phyloP scores from a whole-genome alignment of 2,113 vertebrate species.

The Solea solea region DNA sequence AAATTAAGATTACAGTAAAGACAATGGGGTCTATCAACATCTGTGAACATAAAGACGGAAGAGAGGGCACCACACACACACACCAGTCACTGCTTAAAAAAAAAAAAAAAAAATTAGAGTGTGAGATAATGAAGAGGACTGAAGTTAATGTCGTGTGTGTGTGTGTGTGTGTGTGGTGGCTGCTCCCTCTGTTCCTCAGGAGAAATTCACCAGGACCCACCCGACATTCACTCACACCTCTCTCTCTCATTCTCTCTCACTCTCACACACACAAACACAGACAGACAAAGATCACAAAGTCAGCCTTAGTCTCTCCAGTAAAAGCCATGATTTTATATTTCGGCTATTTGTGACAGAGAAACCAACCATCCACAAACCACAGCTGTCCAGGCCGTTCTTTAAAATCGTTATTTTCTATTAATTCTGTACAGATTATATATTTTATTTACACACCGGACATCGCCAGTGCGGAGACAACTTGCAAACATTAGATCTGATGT shows the following conservation, averaged over 20 bases:
- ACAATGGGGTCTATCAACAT: slow-evolving; percentile 41
- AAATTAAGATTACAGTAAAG: slow-evolving; percentile 64
- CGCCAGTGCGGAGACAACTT: slow-evolving; percentile 63
- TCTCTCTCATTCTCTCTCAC: neutral
- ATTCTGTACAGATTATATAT: slow-evolving; percentile 84
- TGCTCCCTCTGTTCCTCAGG: slow-evolving; percentile 80
- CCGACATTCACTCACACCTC: slow-evolving; percentile 21
- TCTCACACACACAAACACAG: neutral
- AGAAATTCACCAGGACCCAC: slow-evolving; percentile 82
- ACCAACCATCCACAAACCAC: slow-evolving; percentile 56
- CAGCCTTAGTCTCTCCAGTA: slow-evolving; percentile 33
- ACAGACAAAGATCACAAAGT: slow-evolving; percentile 44
- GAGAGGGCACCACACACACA: slow-evolving; percentile 65
- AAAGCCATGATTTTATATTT: slow-evolving; percentile 47
- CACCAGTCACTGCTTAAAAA: slow-evolving; percentile 40
- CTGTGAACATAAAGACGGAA: slow-evolving; percentile 58
- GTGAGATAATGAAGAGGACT: slow-evolving; percentile 35
- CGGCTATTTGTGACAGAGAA: slow-evolving; percentile 44
- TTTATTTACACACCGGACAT: slow-evolving; percentile 74
- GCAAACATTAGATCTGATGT: slow-evolving; percentile 26
- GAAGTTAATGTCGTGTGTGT: slow-evolving; percentile 30
- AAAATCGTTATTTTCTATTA: slow-evolving; percentile 76
- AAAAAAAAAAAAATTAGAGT: slow-evolving; percentile 52
- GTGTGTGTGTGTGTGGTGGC: slow-evolving; percentile 36
- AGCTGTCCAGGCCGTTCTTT: slow-evolving; percentile 66